Percentiles rank a stretch among this genome's conserved stretches.
phyloP scores from a whole-genome alignment of 1,140 invertebrate species.

The Heliconius himera region DNA sequence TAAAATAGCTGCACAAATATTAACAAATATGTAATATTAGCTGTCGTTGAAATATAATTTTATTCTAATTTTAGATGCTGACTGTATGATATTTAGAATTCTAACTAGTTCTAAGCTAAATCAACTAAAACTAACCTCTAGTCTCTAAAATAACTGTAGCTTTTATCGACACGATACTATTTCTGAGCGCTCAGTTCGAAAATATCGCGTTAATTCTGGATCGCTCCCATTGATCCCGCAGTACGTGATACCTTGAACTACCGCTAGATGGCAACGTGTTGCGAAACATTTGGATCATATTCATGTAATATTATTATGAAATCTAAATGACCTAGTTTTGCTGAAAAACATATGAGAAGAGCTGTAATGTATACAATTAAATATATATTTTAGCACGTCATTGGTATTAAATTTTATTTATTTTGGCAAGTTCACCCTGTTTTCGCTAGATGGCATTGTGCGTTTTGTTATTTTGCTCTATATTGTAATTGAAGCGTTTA shows the following conservation, averaged over 20 bases:
- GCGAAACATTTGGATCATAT: slow-evolving; percentile 30
- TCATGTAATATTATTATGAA: slow-evolving; percentile 26
- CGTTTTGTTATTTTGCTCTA: background rate
- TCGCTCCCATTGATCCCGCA: slow-evolving; percentile 41
- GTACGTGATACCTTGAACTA: slow-evolving; percentile 32
- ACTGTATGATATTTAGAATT: background rate
- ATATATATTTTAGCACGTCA: slow-evolving; percentile 3
- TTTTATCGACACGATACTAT: background rate
- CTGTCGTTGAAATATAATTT: background rate
- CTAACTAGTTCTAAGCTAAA: background rate
- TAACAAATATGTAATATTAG: background rate
- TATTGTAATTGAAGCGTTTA: background rate
- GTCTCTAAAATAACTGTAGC: slow-evolving; percentile 4
- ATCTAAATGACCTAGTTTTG: slow-evolving; percentile 19
- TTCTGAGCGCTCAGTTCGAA: slow-evolving; percentile 18
- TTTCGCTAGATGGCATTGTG: slow-evolving; percentile 29
- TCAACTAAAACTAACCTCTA: slow-evolving; percentile 3
- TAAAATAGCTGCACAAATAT: background rate
- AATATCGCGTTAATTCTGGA: slow-evolving; percentile 37
- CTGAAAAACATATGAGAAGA: slow-evolving; percentile 20
- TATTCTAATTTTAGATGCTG: background rate
- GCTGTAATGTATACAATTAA: slow-evolving; percentile 15
- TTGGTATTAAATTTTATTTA: background rate
- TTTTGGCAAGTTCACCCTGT: slow-evolving; percentile 4
- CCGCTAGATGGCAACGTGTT: slow-evolving; percentile 42